Evolutionary conservation across 92 coral and sea anemone genomes (phyloP), one percentile per base, ranked within the genome.

Genomic region (Scolanthus callimorphus): DNA sequence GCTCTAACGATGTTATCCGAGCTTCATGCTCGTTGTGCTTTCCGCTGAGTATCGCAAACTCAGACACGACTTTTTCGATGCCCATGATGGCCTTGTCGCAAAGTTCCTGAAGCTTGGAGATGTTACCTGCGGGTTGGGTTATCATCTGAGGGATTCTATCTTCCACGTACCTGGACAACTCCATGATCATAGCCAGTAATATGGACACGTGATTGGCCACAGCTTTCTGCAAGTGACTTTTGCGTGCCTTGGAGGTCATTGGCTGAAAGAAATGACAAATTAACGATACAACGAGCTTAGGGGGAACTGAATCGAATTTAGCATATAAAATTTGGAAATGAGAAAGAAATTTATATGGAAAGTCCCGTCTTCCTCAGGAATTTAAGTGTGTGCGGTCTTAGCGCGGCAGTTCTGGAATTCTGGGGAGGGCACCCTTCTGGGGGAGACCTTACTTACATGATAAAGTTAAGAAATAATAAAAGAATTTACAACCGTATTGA

Each of bases 1-100:
- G 21, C 31, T 66, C 73, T 2, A 66, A n/a, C 12, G 38, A 20
- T 39, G 34, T 55, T 37, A 66, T 54, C 39, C 62, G 51, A n/a
- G 9, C n/a, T n/a, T 53, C 29, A 17, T 50, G 39, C 13, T 34
- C 62, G 8, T 31, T 39, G 24, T 66, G 41, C 17, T 46, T 46
- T 10, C 17, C 22, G 11, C 17, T 46, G 23, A 46, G 22, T 6
- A 46, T 19, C 4, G 19, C 52, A 19, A 46, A 19, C 17, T 46
- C 52, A 6, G 4, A 6, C 4, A 46, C 52, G 23, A 46, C 19
- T 6, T 21, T 46, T 9, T 46, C 52, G 8, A 46, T 46, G 8
- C 52, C 52, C 23, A 20, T 10, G 52, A 46, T 46, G 12, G 52
- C 52, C 22, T 46, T 11, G 17, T 46, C 22, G 23, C 52, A 46